Conservation (phyloP, 1,140 invertebrate genomes). For the Ips typographus region DNA sequence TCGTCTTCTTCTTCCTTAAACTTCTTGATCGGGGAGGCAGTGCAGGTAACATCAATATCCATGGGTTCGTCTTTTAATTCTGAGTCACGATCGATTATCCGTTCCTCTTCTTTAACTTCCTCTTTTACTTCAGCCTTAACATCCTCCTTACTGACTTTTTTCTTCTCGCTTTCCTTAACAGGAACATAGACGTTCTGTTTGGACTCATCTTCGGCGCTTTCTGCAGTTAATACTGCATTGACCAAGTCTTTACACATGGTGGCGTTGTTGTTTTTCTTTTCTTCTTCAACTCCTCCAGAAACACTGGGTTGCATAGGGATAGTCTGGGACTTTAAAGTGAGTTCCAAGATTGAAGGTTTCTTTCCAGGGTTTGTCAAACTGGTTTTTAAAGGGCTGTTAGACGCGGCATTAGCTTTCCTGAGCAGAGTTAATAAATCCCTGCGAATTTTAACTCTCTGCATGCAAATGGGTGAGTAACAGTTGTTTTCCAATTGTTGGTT, state of each 20-base stretch:
- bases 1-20: slow-evolving; percentile 20
- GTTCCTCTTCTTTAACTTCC: slow-evolving; percentile 44
- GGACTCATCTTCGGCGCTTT: slow-evolving; percentile 57
- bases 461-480: slow-evolving; percentile 77
- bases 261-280: slow-evolving; percentile 36
- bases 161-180: slow-evolving; percentile 38
- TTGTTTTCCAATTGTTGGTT: slow-evolving; percentile 57
- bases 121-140: slow-evolving; percentile 52
- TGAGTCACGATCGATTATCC: slow-evolving; percentile 3
- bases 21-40: slow-evolving; percentile 11
- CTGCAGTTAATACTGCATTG: slow-evolving; percentile 59
- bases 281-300: slow-evolving; percentile 29
- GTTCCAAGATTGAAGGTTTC: slow-evolving; percentile 56
- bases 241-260: slow-evolving; percentile 62
- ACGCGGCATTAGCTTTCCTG: slow-evolving; percentile 59
- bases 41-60: slow-evolving; percentile 35
- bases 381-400: slow-evolving; percentile 42
- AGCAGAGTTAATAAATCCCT: slow-evolving; percentile 67
- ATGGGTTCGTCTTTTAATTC: slow-evolving; percentile 41
- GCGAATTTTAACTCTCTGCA: slow-evolving; percentile 67
- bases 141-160: slow-evolving; percentile 56
- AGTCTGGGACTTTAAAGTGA: slow-evolving; percentile 53
- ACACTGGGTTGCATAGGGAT: background rate
- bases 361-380: slow-evolving; percentile 37
- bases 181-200: slow-evolving; percentile 51